Evolutionary conservation across 2,888 invertebrate genomes (phyloP), one percentile per base, ranked within the genome.

Genomic region (Lasioglossum figueresi): DNA sequence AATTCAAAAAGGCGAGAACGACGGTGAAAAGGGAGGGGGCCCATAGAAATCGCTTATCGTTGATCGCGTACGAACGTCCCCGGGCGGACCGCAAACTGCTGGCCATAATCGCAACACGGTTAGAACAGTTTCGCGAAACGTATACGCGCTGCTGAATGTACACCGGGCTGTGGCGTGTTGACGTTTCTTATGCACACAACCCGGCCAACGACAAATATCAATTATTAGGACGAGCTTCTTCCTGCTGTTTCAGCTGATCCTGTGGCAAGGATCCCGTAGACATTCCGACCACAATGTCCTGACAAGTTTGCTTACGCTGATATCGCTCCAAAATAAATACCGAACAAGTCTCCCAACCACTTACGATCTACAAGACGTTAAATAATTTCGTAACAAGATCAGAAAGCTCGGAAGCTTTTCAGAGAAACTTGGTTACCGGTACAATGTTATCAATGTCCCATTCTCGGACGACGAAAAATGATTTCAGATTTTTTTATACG

Each of bases 71-170:
- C 80, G 80, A 80, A 88, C 86, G 86, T 88, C 87, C 86, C 79
- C 86, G 79, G 87, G 90, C 90, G 73, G 82, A 90, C 91, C 88
- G 89, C 91, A 91, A 89, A 90, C 91, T 89, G 85, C 88, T 84
- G 87, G 73, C 85, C 86, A 78, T 91, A 90, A 87, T 87, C 86
- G 81, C 85, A 82, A 52, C 84, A 86, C 76, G 85, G 88, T 86
- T 86, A 78, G 83, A 77, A 76, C 81, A 74, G 82, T 88, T 88
- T 89, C 81, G 73, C 88, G 84, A 81, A 87, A 90, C 74, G 78
- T 76, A 71, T 74, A 80, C 77, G 75, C 75, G 56, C 82, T 59
- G 70, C 72, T 68, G 80, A 72, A 48, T 56, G 45, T 77, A 72
- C 74, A 79, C 79, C 78, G 75, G 23, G 68, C 74, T 82, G 52